Evolutionary conservation across 2,888 invertebrate genomes (phyloP).

Genomic region (Eurytoma adleriae): DNA sequence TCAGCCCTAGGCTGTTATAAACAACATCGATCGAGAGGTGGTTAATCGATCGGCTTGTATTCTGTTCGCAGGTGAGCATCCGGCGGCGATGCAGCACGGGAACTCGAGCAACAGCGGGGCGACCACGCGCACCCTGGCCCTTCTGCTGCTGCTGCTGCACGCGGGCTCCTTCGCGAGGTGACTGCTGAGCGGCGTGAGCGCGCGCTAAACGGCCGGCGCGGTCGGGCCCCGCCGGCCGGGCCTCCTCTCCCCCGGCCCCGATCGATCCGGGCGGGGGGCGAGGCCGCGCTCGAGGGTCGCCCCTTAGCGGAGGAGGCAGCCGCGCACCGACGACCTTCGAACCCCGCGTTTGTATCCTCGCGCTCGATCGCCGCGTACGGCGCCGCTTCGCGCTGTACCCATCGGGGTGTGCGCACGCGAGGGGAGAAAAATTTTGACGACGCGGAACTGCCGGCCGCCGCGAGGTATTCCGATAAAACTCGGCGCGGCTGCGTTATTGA

Average conservation of each 20-base stretch:
- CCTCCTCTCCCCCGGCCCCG: neutral
- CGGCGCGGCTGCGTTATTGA: no score
- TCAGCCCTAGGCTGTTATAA: no score
- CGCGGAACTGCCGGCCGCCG: neutral
- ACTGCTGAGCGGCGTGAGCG: conserved; percentile 62
- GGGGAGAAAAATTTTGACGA: conserved; percentile 19
- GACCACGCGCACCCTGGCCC: conserved; percentile 71
- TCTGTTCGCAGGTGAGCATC: conserved; percentile 76
- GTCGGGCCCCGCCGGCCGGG: no score
- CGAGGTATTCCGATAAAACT: neutral
- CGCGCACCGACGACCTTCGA: neutral
- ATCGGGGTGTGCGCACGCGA: neutral
- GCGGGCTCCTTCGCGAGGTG: conserved; percentile 73
- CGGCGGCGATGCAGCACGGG: conserved; percentile 78
- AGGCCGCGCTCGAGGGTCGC: conserved; percentile 14
- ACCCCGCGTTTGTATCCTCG: neutral
- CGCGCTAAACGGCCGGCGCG: neutral
- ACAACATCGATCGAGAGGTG: no score
- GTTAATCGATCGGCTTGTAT: neutral
- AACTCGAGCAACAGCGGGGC: conserved; percentile 75
- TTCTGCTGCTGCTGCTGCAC: conserved; percentile 70
- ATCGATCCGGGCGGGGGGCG: conserved; percentile 22
- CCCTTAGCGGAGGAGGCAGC: neutral
- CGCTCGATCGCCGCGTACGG: conserved; percentile 10
- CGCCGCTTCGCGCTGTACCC: neutral